These are phyloP conservation scores for Camponotus pennsylvanicus DNA, from an alignment of 1,140 invertebrate genomes.

Conservation along the genomic window DNA sequence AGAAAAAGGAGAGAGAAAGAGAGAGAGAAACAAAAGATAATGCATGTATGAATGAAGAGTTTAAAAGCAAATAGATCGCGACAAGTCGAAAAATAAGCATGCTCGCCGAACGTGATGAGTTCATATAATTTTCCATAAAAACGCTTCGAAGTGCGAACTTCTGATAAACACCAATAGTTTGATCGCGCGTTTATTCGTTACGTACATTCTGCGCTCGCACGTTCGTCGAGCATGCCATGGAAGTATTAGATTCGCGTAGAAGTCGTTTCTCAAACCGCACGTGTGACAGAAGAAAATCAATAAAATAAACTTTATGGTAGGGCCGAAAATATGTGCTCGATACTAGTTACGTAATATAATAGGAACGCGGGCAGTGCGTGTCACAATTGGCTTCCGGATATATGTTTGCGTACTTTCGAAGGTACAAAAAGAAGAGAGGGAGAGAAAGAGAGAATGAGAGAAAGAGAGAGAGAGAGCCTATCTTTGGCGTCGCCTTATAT, in stretches of 20 bases:
- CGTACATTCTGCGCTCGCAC: slow-evolving; percentile 8
- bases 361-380: slow-evolving; percentile 70
- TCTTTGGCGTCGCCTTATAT: slow-evolving; percentile 61
- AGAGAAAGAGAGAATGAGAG: slow-evolving; percentile 59
- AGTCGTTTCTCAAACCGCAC: slow-evolving; percentile 69
- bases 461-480: slow-evolving; percentile 35
- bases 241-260: slow-evolving; percentile 66
- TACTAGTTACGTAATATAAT: slow-evolving; percentile 70
- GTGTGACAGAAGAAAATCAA: slow-evolving; percentile 64
- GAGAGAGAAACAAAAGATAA: background rate
- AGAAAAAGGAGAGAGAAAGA: background rate
- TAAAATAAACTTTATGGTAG: slow-evolving; percentile 65
- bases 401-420: slow-evolving; percentile 48
- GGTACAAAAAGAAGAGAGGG: slow-evolving; percentile 42
- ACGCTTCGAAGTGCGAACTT: background rate
- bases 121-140: slow-evolving; percentile 44
- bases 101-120: slow-evolving; percentile 46
- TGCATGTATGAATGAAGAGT: slow-evolving; percentile 40
- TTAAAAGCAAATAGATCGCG: slow-evolving; percentile 33
- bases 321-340: slow-evolving; percentile 70
- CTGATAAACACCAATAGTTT: background rate
- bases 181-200: slow-evolving; percentile 57
- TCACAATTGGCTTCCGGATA: slow-evolving; percentile 71
- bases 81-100: slow-evolving; percentile 33
- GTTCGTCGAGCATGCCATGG: slow-evolving; percentile 50